Evolutionary conservation across 2,888 invertebrate species (phyloP).

Genomic region (Agapostemon virescens): DNA sequence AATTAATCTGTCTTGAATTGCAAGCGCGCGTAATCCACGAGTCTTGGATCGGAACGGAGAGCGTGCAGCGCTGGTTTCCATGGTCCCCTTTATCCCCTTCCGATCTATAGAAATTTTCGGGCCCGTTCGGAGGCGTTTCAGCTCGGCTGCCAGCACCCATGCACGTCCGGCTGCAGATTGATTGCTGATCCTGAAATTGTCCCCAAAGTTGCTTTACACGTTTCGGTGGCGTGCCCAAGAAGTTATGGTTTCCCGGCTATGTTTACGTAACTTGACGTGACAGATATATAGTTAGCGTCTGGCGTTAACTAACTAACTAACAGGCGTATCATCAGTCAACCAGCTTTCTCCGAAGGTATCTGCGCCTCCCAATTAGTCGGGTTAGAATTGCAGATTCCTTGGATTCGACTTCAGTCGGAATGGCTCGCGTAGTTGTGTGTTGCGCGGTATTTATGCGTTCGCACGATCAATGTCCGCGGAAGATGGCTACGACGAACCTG

Average conservation of each 20-base stretch:
- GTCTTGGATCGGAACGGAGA: not conserved
- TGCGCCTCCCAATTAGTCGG: slow-evolving; percentile 70
- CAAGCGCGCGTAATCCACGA: not conserved
- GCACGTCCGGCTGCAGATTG: slow-evolving; percentile 60
- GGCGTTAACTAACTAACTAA: slow-evolving; percentile 67
- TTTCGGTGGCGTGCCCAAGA: slow-evolving; percentile 48
- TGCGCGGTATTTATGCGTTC: slow-evolving; percentile 29
- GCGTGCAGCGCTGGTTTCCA: not conserved
- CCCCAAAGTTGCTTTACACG: slow-evolving; percentile 61
- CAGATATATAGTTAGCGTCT: slow-evolving; percentile 58
- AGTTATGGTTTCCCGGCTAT: slow-evolving; percentile 60
- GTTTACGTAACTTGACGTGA: slow-evolving; percentile 65
- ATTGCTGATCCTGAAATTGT: slow-evolving; percentile 67
- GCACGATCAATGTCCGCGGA: not conserved
- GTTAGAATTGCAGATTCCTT: slow-evolving; percentile 70
- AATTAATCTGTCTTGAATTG: slow-evolving; percentile 22
- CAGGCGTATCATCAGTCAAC: slow-evolving; percentile 65
- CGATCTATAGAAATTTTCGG: slow-evolving; percentile 31
- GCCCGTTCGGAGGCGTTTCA: slow-evolving; percentile 20
- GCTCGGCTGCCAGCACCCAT: slow-evolving; percentile 47
- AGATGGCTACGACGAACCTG: not conserved
- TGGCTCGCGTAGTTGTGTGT: slow-evolving; percentile 8
- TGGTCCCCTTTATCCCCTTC: slow-evolving; percentile 11
- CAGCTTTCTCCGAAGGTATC: slow-evolving; percentile 58
- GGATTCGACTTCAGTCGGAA: slow-evolving; percentile 49